Percentiles rank a stretch among this genome's conserved stretches.
These are phyloP conservation scores for Procavia capensis DNA, from an alignment of 2,113 vertebrate species.

Conservation along the genomic window DNA sequence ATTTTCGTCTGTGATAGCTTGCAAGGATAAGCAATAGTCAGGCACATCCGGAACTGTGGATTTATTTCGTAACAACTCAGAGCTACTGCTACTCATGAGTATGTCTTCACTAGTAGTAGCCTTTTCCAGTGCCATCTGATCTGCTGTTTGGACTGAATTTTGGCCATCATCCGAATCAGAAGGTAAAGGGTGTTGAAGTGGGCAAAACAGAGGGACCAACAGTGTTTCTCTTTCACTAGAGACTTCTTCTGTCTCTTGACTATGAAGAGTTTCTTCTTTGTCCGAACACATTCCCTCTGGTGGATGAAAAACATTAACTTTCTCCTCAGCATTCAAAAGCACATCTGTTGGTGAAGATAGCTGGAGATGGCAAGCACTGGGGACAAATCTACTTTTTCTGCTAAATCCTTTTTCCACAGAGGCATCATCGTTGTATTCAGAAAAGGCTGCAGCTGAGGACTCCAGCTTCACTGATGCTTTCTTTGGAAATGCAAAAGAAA, in stretches of 20 bases:
- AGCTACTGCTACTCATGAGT: neutral
- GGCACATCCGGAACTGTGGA: neutral
- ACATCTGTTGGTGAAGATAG: constrained; percentile 80
- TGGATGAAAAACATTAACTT: constrained; percentile 57
- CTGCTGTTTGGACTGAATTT: neutral
- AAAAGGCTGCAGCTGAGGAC: constrained; percentile 93
- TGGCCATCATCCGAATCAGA: neutral
- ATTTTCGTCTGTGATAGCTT: constrained; percentile 34
- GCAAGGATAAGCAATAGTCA: constrained; percentile 56
- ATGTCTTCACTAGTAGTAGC: constrained; percentile 10
- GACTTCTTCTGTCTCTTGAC: constrained; percentile 77
- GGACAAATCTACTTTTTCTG: constrained; percentile 88
- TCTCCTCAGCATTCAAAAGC: constrained; percentile 81
- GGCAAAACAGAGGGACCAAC: constrained; percentile 60
- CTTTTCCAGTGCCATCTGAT: neutral
- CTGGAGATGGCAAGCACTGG: constrained; percentile 80
- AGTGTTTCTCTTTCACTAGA: constrained; percentile 53
- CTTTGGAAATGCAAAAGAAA: constrained; percentile 94
- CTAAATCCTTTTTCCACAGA: constrained; percentile 82
- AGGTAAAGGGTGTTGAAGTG: constrained; percentile 50
- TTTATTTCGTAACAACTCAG: neutral
- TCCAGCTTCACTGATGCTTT: constrained; percentile 91
- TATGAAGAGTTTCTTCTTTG: constrained; percentile 65
- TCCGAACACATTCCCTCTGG: constrained; percentile 70
- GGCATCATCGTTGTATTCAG: constrained; percentile 89